These are phyloP conservation scores for Eumeta japonica DNA, from an alignment of 1,140 invertebrate genomes.

Conservation along the genomic window DNA sequence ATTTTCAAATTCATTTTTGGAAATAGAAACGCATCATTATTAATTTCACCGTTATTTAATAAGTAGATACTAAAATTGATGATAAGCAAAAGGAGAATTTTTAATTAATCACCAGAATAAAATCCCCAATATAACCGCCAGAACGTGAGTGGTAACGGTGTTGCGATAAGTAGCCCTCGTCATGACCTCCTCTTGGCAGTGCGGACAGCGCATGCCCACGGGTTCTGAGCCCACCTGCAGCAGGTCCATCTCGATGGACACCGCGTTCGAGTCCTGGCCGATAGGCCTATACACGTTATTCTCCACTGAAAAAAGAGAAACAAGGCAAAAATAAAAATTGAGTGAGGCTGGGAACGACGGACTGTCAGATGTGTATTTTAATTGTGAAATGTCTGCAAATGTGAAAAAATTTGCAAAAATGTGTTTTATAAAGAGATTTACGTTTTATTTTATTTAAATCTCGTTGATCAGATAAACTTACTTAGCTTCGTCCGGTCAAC, in stretches of 20 bases:
- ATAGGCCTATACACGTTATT: conserved; percentile 34
- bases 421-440: too few relatives aligned
- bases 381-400: neutral
- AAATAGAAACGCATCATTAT: too few relatives aligned
- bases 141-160: conserved; percentile 28
- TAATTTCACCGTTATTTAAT: too few relatives aligned
- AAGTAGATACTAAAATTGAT: too few relatives aligned
- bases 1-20: too few relatives aligned
- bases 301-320: conserved; percentile 39
- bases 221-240: conserved; percentile 45
- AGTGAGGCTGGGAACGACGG: too few relatives aligned
- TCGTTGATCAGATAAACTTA: too few relatives aligned
- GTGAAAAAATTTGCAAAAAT: neutral
- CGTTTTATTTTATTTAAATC: too few relatives aligned
- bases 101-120: conserved; percentile 35
- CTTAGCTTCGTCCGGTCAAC: too few relatives aligned
- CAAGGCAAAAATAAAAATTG: too few relatives aligned
- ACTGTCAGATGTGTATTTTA: neutral
- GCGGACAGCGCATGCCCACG: conserved; percentile 41
- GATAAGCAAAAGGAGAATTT: neutral
- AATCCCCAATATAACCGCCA: conserved; percentile 32
- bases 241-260: conserved; percentile 43
- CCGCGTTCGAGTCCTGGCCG: conserved; percentile 24
- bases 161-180: conserved; percentile 36
- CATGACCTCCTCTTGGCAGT: conserved; percentile 48